A percentile compares a stretch with the other conserved stretches of the same genome.
phyloP scores from a whole-genome alignment of 2,113 vertebrate genomes.

The Syrmaticus mikado region DNA sequence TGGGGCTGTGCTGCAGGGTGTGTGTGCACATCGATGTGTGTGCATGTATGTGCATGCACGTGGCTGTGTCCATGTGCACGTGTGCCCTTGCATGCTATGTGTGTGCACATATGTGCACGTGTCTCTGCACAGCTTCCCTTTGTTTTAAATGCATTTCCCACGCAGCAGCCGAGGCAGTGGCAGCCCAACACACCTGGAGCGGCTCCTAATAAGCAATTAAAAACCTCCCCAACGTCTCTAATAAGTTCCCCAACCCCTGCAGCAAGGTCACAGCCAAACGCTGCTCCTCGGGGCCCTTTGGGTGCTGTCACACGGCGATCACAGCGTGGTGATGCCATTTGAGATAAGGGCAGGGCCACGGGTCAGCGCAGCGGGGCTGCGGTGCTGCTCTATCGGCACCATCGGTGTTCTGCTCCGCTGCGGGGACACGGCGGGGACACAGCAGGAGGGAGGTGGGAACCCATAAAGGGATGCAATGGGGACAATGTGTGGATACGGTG shows the following conservation, averaged over 20 bases:
- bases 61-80: accelerated
- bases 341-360: neutral
- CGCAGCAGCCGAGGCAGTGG: accelerated
- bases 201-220: neutral
- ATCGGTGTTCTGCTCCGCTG: slow-evolving; percentile 42
- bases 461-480: too few species aligned
- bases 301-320: accelerated
- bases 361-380: neutral
- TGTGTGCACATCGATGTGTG: neutral
- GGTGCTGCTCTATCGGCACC: slow-evolving; percentile 51
- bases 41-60: too few species aligned
- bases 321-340: neutral
- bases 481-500: too few species aligned
- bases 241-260: neutral
- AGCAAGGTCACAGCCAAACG: slow-evolving; percentile 1
- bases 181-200: neutral
- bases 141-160: neutral
- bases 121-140: neutral
- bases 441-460: too few species aligned
- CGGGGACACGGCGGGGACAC: neutral
- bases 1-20: too few species aligned
- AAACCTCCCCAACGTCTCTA: neutral
- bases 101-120: too few species aligned
- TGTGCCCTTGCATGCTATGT: too few species aligned
- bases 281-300: accelerated